Evolutionary conservation across 2,888 invertebrate genomes (phyloP), one percentile per base, ranked within the genome.

Genomic region (Drosophila stalkeri): DNA sequence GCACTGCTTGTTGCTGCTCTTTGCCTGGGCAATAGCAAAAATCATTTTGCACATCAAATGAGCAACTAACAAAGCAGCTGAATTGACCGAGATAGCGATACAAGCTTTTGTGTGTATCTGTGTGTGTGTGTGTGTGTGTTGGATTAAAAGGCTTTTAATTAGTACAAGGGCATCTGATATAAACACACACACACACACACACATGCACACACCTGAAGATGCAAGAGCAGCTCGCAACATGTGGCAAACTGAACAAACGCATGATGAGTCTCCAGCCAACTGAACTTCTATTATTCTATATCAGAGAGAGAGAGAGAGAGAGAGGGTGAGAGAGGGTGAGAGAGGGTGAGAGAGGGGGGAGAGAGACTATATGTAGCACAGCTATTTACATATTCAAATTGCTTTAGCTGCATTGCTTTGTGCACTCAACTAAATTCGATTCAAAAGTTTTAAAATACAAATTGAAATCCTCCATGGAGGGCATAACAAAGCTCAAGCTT

Each of bases 331-430:
- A 44, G 51, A 55, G 64, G n/a, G 33, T 18, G 44, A 35, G 56
- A 23, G 51, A 61, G 47, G 56, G 43, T 20, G 51, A 55, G 64
- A 18, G 33, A 20, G 44, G n/a, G n/a, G n/a, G n/a, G n/a, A n/a
- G n/a, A n/a, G n/a, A n/a, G n/a, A n/a, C n/a, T n/a, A n/a, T n/a
- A n/a, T n/a, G n/a, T n/a, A 35, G 56, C 73, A 85, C 71, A 81
- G 70, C 67, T 85, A 84, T 84, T 84, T 81, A 79, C 79, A 85
- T 82, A 75, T 68, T 66, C 74, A 82, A 85, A 87, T 85, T 82
- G 81, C 74, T 64, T 77, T 60, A 39, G 35, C 59, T 66, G 41
- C 52, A 18, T 51, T 52, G 57, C 44, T 61, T 44, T 52, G 44
- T 37, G 43, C 57, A 33, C 31, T 33, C 54, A 64, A 27, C 49